Evolutionary conservation across 2,113 vertebrate genomes (phyloP).

Genomic region (Micromys minutus): DNA sequence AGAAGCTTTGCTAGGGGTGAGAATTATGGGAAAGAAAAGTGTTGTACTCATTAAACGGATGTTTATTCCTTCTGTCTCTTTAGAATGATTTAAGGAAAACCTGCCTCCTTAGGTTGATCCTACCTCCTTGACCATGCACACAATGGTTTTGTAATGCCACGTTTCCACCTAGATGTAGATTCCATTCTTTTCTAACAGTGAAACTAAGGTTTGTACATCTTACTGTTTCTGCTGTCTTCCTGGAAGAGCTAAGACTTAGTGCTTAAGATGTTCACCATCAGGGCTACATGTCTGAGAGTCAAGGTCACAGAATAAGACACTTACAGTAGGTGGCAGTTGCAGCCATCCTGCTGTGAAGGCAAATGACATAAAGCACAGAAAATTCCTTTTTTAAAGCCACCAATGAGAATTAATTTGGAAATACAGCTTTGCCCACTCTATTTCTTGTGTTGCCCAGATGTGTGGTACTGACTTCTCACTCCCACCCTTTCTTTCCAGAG

Average conservation of each 20-base stretch:
- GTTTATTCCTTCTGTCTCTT: neutral
- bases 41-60: neutral
- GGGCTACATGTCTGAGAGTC: neutral
- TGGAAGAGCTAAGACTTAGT: neutral
- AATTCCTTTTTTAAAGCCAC: neutral
- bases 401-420: conserved; percentile 6
- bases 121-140: neutral
- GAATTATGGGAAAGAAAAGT: neutral
- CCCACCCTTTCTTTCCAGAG: neutral
- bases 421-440: neutral
- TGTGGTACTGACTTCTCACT: neutral
- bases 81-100: neutral
- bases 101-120: neutral
- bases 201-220: neutral
- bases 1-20: too few species aligned
- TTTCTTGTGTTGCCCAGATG: neutral
- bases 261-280: neutral
- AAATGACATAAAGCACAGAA: neutral
- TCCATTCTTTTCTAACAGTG: neutral
- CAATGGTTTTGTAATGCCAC: neutral
- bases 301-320: neutral
- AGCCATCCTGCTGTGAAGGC: neutral
- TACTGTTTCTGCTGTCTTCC: neutral
- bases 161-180: neutral
- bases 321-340: neutral